Conservation (phyloP, 2,113 vertebrate genomes). For the Callocephalon fimbriatum region DNA sequence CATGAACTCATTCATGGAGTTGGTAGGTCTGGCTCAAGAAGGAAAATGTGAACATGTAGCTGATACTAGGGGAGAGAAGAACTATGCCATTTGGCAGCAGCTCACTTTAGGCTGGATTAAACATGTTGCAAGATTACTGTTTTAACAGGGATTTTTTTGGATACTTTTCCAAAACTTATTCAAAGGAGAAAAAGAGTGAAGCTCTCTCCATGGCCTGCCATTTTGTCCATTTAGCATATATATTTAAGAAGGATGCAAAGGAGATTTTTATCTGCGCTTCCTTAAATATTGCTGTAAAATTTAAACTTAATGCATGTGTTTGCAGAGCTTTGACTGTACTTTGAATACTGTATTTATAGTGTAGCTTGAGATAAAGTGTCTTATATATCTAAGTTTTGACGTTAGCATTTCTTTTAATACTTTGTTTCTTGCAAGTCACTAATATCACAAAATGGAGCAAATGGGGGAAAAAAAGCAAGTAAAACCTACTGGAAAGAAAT, state of each 20-base stretch:
- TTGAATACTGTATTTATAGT: not conserved
- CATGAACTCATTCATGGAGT: not conserved
- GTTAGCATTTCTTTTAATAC: not conserved
- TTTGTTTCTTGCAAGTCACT: not conserved
- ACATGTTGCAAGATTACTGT: not conserved
- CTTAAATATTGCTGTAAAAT: not conserved
- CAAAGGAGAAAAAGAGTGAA: not conserved
- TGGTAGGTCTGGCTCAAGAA: not conserved
- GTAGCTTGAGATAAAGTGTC: not conserved
- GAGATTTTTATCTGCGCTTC: not conserved
- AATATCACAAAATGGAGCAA: not conserved
- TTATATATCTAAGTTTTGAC: not conserved
- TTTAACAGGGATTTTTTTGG: not conserved
- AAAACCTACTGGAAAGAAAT: not conserved
- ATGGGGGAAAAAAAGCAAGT: not conserved
- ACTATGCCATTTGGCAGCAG: not conserved
- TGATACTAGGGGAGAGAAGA: not conserved
- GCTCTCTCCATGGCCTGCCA: not conserved
- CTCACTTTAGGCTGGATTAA: not conserved
- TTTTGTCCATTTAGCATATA: not conserved
- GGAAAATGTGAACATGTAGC: fast-evolving
- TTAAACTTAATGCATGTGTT: not conserved
- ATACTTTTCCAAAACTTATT: not conserved
- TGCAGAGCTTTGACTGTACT: not conserved
- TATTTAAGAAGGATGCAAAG: not conserved